These are phyloP conservation scores for Holothuria glaberrima DNA, from an alignment of 35 echinoderm and acorn worm species.

Conservation along the genomic window DNA sequence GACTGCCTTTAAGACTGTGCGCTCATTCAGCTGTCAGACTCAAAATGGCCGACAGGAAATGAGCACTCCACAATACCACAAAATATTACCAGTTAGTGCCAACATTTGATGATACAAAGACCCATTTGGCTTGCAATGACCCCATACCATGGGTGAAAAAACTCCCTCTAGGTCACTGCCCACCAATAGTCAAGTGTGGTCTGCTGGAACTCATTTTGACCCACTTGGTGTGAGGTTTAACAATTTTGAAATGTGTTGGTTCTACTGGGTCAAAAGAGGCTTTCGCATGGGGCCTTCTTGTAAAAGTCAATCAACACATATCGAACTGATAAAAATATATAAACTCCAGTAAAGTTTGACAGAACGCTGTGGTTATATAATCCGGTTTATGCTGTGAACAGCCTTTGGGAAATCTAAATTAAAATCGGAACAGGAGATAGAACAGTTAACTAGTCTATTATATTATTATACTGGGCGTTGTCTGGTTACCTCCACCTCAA, in stretches of 20 bases:
- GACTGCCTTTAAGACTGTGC: background rate
- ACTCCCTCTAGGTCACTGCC: conserved; percentile 21
- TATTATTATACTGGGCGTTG: too few species aligned
- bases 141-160: background rate
- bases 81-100: background rate
- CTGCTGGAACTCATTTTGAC: conserved; percentile 11
- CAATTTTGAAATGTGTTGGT: background rate
- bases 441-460: too few species aligned
- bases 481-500: too few species aligned
- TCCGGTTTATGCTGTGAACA: background rate
- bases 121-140: background rate
- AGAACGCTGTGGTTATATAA: conserved; percentile 27
- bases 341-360: conserved; percentile 17
- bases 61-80: conserved; percentile 18
- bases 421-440: too few species aligned
- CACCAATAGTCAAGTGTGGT: background rate
- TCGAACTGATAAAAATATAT: background rate
- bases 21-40: background rate
- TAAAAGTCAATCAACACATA: background rate
- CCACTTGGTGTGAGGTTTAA: background rate
- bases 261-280: too few species aligned
- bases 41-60: conserved; percentile 36
- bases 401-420: conserved; percentile 43
- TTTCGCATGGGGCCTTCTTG: conserved; percentile 16
- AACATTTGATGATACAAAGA: background rate